phyloP scores from a whole-genome alignment of 2,113 vertebrate genomes.

The Crotalus helleri region DNA sequence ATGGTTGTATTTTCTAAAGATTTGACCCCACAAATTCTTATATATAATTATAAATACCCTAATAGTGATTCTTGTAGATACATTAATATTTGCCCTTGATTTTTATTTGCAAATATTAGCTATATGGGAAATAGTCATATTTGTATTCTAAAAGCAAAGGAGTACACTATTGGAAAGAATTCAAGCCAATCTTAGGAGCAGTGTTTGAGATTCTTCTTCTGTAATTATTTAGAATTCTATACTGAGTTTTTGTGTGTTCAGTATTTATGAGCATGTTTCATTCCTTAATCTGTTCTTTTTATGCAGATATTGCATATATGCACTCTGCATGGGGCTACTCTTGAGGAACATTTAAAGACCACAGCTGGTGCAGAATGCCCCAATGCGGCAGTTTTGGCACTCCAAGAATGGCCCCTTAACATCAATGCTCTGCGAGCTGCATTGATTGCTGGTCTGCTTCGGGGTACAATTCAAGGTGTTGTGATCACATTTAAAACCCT shows the following conservation, averaged over 20 bases:
- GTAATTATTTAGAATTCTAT: background rate
- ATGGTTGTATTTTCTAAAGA: background rate
- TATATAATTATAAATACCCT: background rate
- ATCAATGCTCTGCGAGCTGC: background rate
- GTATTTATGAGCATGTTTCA: too few relatives aligned
- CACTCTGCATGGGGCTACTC: background rate
- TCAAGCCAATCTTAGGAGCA: background rate
- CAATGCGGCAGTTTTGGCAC: rapidly evolving
- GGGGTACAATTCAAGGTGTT: background rate
- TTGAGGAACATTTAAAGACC: background rate
- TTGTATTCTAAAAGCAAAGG: background rate
- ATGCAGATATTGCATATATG: background rate
- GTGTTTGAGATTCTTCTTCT: background rate
- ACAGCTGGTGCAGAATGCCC: background rate
- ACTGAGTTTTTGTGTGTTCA: too few relatives aligned
- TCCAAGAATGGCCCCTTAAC: background rate
- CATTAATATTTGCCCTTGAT: background rate
- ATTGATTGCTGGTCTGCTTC: background rate
- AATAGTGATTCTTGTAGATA: background rate
- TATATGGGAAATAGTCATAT: background rate
- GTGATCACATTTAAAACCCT: too few relatives aligned
- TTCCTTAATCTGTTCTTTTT: too few relatives aligned
- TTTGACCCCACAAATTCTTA: background rate
- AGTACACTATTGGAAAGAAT: background rate
- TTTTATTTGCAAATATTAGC: background rate